Conservation (phyloP, 2,888 invertebrate species). For the Limenitis camilla region DNA sequence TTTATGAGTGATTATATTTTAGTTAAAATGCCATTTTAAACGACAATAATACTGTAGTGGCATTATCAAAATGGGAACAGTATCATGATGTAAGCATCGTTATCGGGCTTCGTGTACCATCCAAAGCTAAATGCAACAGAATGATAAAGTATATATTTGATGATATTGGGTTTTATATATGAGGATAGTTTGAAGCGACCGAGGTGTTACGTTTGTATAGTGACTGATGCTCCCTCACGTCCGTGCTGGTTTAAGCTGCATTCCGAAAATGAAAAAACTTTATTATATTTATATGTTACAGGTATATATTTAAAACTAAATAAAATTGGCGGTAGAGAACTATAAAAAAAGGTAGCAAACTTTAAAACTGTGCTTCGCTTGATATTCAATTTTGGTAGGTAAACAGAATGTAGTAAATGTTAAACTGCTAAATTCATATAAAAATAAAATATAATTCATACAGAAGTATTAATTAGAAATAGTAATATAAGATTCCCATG, state of each 20-base stretch:
- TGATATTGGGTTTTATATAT: not conserved
- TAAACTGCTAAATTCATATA: no score
- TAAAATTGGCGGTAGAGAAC: no score
- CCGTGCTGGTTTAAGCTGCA: conserved; percentile 68
- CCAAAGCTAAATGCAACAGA: conserved; percentile 2
- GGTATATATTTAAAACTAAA: not conserved
- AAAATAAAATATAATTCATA: no score
- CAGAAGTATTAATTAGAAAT: no score
- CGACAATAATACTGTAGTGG: conserved; percentile 33
- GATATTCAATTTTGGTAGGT: no score
- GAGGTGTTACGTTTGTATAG: conserved; percentile 34
- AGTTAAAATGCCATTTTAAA: not conserved
- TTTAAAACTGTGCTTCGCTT: no score
- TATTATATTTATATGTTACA: conserved; percentile 15
- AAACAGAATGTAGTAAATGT: no score
- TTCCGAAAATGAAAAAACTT: conserved; percentile 46
- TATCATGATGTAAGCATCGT: conserved; percentile 42
- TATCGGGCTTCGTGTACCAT: conserved; percentile 26
- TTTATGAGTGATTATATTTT: not conserved
- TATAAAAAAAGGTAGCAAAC: no score
- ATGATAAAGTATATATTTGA: not conserved
- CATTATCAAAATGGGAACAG: conserved; percentile 51
- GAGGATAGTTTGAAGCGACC: conserved; percentile 35
- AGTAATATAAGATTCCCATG: no score
- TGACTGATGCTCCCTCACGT: conserved; percentile 39